Conservation (phyloP, 2,797 vertebrate genomes). For the Arremon brunneinucha region DNA sequence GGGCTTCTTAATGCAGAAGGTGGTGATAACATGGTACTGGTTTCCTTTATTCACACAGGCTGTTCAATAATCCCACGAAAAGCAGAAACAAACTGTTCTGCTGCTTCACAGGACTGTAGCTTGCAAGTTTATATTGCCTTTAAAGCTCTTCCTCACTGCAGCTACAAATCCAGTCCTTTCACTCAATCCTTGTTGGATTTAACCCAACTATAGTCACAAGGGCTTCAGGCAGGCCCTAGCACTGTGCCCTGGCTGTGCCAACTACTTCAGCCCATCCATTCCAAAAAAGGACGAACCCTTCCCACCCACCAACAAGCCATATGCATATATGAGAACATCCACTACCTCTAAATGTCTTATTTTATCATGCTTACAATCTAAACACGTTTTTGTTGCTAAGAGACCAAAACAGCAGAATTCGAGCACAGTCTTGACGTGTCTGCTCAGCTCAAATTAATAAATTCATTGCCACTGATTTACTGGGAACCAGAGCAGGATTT, state of each 20-base stretch:
- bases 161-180: neutral
- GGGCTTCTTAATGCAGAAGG: neutral
- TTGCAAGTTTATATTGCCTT: neutral
- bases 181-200: neutral
- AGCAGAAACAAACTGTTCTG: neutral
- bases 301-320: neutral
- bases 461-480: conserved; percentile 11
- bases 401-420: conserved; percentile 38
- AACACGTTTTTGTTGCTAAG: conserved; percentile 64
- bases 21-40: neutral
- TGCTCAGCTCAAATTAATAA: conserved; percentile 37
- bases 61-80: neutral
- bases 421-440: neutral
- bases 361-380: conserved; percentile 27
- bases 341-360: neutral
- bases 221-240: neutral
- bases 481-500: neutral
- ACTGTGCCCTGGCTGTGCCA: neutral
- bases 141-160: neutral
- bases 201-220: neutral
- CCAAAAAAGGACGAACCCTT: neutral
- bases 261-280: neutral
- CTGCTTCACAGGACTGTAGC: neutral
- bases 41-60: neutral
- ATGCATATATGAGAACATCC: conserved; percentile 5